These are phyloP conservation scores for Leptopilina myrica DNA, from an alignment of 2,888 invertebrate species.

Conservation along the genomic window DNA sequence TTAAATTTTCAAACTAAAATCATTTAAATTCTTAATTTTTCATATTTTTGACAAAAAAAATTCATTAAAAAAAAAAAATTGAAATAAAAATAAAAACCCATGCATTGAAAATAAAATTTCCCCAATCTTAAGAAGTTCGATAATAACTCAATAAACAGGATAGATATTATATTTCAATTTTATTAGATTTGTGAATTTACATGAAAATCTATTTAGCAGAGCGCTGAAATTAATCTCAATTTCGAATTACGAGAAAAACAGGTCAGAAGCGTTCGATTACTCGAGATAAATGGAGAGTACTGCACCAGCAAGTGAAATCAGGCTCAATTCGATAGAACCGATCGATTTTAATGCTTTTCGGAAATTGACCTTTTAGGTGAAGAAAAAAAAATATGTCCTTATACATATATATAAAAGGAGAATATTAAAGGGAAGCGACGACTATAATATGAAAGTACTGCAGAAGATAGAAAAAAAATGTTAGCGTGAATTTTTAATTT, in stretches of 20 bases:
- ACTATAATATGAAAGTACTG: not conserved
- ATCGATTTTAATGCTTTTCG: constrained; percentile 29
- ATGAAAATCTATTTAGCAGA: not conserved
- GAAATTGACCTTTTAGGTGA: constrained; percentile 22
- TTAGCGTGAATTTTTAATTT: not conserved
- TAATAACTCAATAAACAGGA: too few relatives aligned
- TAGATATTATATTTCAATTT: too few relatives aligned
- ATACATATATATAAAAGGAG: not conserved
- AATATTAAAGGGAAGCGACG: not conserved
- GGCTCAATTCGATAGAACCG: constrained; percentile 15
- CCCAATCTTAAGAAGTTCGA: too few relatives aligned
- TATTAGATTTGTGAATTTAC: not conserved
- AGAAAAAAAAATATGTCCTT: not conserved
- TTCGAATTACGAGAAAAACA: constrained; percentile 11
- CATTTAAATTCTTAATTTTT: too few relatives aligned
- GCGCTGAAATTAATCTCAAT: constrained; percentile 8
- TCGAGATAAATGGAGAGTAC: constrained; percentile 24
- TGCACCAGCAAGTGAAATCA: constrained; percentile 29
- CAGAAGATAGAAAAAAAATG: not conserved
- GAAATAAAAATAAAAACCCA: too few relatives aligned
- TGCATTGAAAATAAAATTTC: too few relatives aligned
- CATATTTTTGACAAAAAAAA: not conserved
- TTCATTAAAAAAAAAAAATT: too few relatives aligned
- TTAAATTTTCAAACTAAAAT: too few relatives aligned
- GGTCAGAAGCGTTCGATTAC: constrained; percentile 17